Evolutionary conservation across 2,797 vertebrate genomes (phyloP).

Genomic region (Denticeps clupeoides): DNA sequence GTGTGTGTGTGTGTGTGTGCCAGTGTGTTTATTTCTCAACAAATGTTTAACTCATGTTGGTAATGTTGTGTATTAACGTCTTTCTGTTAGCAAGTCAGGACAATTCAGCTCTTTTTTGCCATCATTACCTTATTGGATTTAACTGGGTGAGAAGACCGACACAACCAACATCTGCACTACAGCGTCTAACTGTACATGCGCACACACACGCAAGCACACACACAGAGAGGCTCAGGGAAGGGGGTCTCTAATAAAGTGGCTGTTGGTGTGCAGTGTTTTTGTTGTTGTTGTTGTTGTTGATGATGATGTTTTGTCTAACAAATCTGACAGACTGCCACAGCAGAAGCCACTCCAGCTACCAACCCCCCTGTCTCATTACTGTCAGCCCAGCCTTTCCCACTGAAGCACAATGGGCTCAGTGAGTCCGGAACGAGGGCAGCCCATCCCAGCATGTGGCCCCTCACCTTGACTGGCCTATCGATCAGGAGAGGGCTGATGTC

Average conservation of each 20-base stretch:
- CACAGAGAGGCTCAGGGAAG: too few species aligned
- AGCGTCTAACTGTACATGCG: too few species aligned
- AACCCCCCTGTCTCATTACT: slow-evolving; percentile 52
- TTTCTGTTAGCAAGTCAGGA: background rate
- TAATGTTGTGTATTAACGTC: slow-evolving; percentile 2
- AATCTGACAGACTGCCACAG: slow-evolving; percentile 46
- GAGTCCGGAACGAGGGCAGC: slow-evolving; percentile 44
- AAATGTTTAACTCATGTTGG: slow-evolving; percentile 5
- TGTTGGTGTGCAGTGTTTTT: background rate
- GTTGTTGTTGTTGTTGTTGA: slow-evolving; percentile 34
- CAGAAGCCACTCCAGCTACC: slow-evolving; percentile 4
- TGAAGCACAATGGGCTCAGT: slow-evolving; percentile 57
- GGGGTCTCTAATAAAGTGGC: background rate
- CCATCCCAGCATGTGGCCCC: slow-evolving; percentile 47
- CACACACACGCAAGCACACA: too few species aligned
- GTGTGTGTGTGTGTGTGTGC: slow-evolving; percentile 15
- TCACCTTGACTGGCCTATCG: slow-evolving; percentile 52
- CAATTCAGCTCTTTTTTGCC: too few species aligned
- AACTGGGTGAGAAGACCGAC: too few species aligned
- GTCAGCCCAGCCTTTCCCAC: slow-evolving; percentile 47
- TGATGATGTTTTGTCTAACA: slow-evolving; percentile 53
- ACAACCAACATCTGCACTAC: too few species aligned
- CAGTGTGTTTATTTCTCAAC: background rate
- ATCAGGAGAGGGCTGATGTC: slow-evolving; percentile 58
- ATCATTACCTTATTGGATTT: too few species aligned